phyloP scores from a whole-genome alignment of 2,888 invertebrate species.

The Leptopilina syphax region DNA sequence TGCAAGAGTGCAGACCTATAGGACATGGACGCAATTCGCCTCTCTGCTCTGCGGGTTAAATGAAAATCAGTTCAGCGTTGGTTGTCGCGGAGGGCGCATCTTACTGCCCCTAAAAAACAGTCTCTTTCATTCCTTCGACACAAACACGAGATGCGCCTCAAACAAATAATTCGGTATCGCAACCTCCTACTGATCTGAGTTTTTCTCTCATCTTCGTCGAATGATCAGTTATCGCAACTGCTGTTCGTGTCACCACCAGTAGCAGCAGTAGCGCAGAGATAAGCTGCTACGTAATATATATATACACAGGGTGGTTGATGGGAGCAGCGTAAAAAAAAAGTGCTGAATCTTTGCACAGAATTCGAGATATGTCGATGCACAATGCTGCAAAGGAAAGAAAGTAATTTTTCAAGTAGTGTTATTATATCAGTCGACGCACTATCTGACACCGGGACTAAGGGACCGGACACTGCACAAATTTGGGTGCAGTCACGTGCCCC shows the following conservation, averaged over 20 bases:
- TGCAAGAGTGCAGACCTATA: slow-evolving; percentile 15
- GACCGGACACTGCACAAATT: slow-evolving; percentile 33
- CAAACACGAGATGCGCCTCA: slow-evolving; percentile 41
- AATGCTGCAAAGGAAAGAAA: slow-evolving; percentile 59
- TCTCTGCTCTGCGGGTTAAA: slow-evolving; percentile 55
- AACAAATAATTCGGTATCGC: slow-evolving; percentile 31
- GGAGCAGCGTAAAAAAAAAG: slow-evolving; percentile 23
- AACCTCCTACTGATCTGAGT: slow-evolving; percentile 10
- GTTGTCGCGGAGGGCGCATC: slow-evolving; percentile 72
- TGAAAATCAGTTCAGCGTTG: slow-evolving; percentile 75
- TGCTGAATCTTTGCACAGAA: slow-evolving; percentile 27
- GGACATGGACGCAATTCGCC: slow-evolving; percentile 36
- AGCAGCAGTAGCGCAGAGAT: slow-evolving; percentile 4
- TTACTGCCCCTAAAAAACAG: slow-evolving; percentile 52
- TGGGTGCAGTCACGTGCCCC: slow-evolving; percentile 65
- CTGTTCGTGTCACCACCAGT: slow-evolving; percentile 40
- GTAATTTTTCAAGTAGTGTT: slow-evolving; percentile 52
- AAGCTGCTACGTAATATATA: background rate
- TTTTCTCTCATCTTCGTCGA: background rate
- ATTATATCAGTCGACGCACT: slow-evolving; percentile 57
- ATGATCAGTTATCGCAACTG: slow-evolving; percentile 33
- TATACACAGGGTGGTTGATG: background rate
- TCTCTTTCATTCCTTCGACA: slow-evolving; percentile 3
- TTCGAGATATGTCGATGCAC: slow-evolving; percentile 65
- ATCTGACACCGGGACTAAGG: slow-evolving; percentile 42